Evolutionary conservation across 2,888 invertebrate genomes (phyloP), one percentile per base, ranked within the genome.

Genomic region (Drosophila tanythrix): DNA sequence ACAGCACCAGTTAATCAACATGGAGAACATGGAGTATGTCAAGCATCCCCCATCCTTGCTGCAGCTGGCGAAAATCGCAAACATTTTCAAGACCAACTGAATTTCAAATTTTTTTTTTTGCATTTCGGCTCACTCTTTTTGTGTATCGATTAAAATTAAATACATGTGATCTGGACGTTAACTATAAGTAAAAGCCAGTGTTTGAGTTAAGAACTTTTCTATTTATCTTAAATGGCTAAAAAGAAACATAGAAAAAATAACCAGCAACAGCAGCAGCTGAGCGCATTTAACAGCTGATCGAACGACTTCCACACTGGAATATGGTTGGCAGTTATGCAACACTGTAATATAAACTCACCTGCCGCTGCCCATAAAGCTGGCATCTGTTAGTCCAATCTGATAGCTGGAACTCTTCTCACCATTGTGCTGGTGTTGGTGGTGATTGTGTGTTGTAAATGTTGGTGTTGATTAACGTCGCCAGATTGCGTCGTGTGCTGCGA

Each of bases 371-470:
- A 91, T 82, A 18, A 89, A 85, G 50, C 90, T 92, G 31, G 91
- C 87, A 56, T 91, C 92, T 11, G 88, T 67, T 7, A 67, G 71
- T 18, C 91, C 91, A 60, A 92, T 91, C 58, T 91, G 91, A 74
- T 90, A 92, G 63, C 92, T 90, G 35, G 90, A 81, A 69, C 76
- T 91, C 67, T 90, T 91, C 56, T 92, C 92, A 31, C 82, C 82
- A 40, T 86, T 89, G 55, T 84, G 88, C 18, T 81, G 76, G n/a
- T 72, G 78, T 8, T 65, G 64, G 13, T 66, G 79, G 11, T 66
- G 79, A 0, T 50, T 48, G 1, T 62, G 2, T 65, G 51, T 4
- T 51, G 60, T 27, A 66, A 66, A 52, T 71, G 65, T 25, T 74
- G 46, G 25, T 46, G 71, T 7, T 73, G 72, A 11, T 62, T 56